A percentile compares a stretch with the other conserved stretches of the same genome.
Evolutionary conservation across 2,113 vertebrate genomes (phyloP).

Genomic region (Zosterops hypoxanthus): DNA sequence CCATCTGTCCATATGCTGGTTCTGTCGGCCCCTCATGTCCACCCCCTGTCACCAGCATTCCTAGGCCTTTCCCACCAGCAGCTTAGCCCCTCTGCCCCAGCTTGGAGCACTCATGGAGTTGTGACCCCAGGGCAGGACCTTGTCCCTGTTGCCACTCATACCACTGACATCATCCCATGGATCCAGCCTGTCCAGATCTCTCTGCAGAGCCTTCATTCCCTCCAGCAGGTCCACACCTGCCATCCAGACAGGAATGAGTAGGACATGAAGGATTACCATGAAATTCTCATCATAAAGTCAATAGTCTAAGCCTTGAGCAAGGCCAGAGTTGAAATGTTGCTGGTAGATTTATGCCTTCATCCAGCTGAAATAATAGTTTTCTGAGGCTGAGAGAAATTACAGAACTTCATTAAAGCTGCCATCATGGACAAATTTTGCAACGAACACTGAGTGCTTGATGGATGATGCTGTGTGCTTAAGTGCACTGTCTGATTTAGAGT

Average conservation of each 20-base stretch:
- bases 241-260: neutral
- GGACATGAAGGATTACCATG: neutral
- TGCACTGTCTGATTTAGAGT: constrained; percentile 57
- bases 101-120: neutral
- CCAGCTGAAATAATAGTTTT: constrained; percentile 54
- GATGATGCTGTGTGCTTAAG: neutral
- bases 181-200: neutral
- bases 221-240: neutral
- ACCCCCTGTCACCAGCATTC: neutral
- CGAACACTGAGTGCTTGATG: neutral
- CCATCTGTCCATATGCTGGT: neutral
- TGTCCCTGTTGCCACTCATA: neutral
- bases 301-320: constrained; percentile 31
- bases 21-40: neutral
- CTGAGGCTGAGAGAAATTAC: constrained; percentile 38
- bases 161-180: rapidly evolving
- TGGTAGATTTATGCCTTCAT: constrained; percentile 34
- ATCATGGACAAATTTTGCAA: constrained; percentile 50
- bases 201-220: neutral
- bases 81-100: neutral
- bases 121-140: neutral
- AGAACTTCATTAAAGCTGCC: constrained; percentile 56
- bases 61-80: neutral
- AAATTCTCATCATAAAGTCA: constrained; percentile 1
- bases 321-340: neutral